These are phyloP conservation scores for Odontamblyopus rebecca DNA, from an alignment of 2,797 vertebrate species.

Conservation along the genomic window DNA sequence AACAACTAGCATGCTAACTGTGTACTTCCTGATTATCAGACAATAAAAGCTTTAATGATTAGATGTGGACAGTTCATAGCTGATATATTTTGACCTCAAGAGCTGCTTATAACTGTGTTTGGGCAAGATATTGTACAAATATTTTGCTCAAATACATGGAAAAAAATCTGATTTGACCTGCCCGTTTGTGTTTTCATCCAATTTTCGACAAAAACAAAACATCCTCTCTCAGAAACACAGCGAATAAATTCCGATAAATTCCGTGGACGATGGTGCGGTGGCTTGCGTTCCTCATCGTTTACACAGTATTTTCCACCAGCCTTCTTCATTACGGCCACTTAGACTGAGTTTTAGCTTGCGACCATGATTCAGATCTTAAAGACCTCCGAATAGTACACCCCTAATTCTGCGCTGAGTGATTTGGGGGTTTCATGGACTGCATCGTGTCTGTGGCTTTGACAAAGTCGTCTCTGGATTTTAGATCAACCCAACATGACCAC, in stretches of 20 bases:
- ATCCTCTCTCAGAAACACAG: background rate
- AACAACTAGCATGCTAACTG: too few relatives aligned
- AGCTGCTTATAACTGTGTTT: too few relatives aligned
- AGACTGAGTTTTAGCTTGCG: background rate
- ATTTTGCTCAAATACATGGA: too few relatives aligned
- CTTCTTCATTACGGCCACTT: background rate
- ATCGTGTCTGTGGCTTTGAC: background rate
- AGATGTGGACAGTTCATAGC: too few relatives aligned
- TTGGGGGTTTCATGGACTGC: background rate
- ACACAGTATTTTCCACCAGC: background rate
- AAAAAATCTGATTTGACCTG: background rate
- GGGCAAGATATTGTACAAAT: too few relatives aligned
- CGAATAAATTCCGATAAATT: too few relatives aligned
- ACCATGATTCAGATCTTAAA: background rate
- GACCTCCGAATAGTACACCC: background rate
- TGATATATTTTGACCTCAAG: too few relatives aligned
- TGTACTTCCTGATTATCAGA: too few relatives aligned
- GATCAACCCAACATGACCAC: background rate
- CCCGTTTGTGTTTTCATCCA: background rate
- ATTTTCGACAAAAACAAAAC: background rate
- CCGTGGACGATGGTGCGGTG: background rate
- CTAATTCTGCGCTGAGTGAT: background rate
- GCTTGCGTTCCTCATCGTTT: background rate
- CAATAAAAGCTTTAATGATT: too few relatives aligned
- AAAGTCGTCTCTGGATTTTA: constrained; percentile 5